phyloP scores from a whole-genome alignment of 1,140 invertebrate species.

The Lepidurus arcticus region DNA sequence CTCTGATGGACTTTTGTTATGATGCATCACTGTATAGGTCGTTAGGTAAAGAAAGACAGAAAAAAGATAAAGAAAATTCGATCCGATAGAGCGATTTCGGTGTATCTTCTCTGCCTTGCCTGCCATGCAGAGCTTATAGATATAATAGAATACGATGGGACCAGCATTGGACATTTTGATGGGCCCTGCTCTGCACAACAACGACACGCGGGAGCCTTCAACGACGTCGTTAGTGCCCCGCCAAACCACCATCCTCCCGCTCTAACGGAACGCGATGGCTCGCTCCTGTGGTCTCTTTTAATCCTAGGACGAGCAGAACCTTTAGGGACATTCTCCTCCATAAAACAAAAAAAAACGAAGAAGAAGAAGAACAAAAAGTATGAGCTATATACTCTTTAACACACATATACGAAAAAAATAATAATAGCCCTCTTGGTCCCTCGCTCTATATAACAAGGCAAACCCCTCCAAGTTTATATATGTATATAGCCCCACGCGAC shows the following conservation, averaged over 20 bases:
- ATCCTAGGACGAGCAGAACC: not conserved
- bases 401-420: not conserved
- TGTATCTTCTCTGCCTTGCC: not conserved
- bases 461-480: constrained; percentile 4
- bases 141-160: not conserved
- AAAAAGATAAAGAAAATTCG: not conserved
- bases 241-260: constrained; percentile 12
- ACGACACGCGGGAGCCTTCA: constrained; percentile 20
- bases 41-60: no score
- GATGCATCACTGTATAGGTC: not conserved
- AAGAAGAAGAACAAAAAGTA: constrained; percentile 11
- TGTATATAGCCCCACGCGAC: not conserved
- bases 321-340: constrained; percentile 16
- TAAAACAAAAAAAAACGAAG: not conserved
- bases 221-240: constrained; percentile 17
- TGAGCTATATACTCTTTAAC: constrained; percentile 8
- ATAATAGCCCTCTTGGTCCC: constrained; percentile 6
- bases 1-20: no score
- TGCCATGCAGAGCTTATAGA: constrained; percentile 12
- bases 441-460: not conserved
- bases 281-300: not conserved
- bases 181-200: constrained; percentile 16
- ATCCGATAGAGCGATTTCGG: not conserved
- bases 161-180: constrained; percentile 2
- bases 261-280: constrained; percentile 3